These are phyloP conservation scores for Aphis gossypii DNA, from an alignment of 1,140 invertebrate species.

Conservation along the genomic window DNA sequence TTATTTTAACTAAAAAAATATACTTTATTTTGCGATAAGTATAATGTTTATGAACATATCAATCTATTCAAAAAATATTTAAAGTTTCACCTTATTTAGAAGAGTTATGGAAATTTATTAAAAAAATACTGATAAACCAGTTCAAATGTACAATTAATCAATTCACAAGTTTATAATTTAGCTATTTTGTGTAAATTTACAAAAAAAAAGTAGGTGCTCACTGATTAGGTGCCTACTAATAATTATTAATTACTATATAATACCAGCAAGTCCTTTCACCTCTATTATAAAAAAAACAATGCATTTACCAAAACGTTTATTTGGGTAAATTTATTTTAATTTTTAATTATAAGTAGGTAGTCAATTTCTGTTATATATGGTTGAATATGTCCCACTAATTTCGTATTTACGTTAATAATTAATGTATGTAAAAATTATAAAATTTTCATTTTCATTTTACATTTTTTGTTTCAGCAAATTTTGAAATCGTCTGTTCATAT, in stretches of 20 bases:
- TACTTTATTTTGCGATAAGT: neutral
- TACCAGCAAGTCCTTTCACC: neutral
- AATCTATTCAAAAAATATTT: too few relatives aligned
- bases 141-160: neutral
- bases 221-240: neutral
- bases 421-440: neutral
- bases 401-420: neutral
- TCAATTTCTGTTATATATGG: neutral
- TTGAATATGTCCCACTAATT: neutral
- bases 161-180: neutral
- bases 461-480: slow-evolving; percentile 67
- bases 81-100: too few relatives aligned
- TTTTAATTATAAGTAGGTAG: neutral
- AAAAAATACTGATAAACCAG: too few relatives aligned
- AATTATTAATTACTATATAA: neutral
- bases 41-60: neutral
- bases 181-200: too few relatives aligned
- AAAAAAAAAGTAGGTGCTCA: neutral
- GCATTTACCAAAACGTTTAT: neutral
- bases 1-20: neutral
- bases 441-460: neutral
- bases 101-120: too few relatives aligned
- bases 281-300: neutral
- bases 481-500: slow-evolving; percentile 76
- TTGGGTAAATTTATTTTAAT: neutral